Evolutionary conservation across 2,113 vertebrate genomes (phyloP).

Genomic region (Neolamprologus variostigma): DNA sequence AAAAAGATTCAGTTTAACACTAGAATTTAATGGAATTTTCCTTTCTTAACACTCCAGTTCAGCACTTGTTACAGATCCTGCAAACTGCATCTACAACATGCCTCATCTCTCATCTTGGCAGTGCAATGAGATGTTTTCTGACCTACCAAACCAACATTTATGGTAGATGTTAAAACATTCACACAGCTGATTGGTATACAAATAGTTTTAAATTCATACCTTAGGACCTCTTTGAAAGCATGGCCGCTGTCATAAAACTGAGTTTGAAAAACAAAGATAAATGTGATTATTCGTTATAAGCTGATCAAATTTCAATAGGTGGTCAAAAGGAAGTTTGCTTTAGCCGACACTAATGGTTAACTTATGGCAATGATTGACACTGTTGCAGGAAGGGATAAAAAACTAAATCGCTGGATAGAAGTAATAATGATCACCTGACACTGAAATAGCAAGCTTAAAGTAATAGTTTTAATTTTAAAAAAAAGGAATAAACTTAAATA

Average conservation of each 20-base stretch:
- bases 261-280: background rate
- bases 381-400: background rate
- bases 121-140: background rate
- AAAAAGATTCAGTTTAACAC: background rate
- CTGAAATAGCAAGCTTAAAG: background rate
- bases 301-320: background rate
- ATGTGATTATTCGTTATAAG: background rate
- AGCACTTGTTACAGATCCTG: background rate
- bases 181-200: background rate
- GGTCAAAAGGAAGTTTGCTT: background rate
- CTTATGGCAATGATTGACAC: background rate
- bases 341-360: background rate
- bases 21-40: background rate
- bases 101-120: background rate
- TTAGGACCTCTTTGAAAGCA: background rate
- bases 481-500: background rate
- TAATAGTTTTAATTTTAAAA: background rate
- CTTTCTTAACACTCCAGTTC: background rate
- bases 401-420: background rate
- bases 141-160: background rate
- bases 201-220: background rate
- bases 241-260: background rate
- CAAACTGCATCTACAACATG: background rate
- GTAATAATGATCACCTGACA: background rate
- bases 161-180: background rate